These are phyloP conservation scores for Meliscaeva auricollis DNA, from an alignment of 2,888 invertebrate genomes.

Conservation along the genomic window DNA sequence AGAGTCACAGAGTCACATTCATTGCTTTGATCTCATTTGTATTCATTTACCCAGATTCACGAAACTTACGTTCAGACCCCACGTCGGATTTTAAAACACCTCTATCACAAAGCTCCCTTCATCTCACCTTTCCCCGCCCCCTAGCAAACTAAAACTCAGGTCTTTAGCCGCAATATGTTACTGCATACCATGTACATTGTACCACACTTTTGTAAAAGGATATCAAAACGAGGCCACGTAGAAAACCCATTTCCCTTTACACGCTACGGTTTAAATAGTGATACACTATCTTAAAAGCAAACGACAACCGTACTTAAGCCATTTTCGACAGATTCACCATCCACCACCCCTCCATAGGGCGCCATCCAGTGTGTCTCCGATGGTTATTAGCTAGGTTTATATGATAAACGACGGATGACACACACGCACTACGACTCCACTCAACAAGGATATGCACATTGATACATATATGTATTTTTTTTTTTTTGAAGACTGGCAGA, in stretches of 20 bases:
- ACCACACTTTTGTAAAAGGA: constrained; percentile 18
- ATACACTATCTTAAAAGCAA: constrained; percentile 73
- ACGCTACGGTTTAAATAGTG: constrained; percentile 61
- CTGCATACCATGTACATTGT: neutral
- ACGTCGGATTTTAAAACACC: constrained; percentile 2
- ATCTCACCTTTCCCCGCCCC: neutral
- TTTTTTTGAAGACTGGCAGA: constrained; percentile 49
- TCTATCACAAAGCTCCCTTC: neutral
- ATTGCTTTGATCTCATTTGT: constrained; percentile 6
- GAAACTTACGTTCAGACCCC: neutral
- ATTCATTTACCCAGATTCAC: constrained; percentile 2
- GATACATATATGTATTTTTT: constrained; percentile 2
- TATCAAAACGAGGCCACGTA: constrained; percentile 66
- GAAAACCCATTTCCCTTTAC: constrained; percentile 70
- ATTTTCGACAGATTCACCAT: constrained; percentile 58
- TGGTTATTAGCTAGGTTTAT: constrained; percentile 68
- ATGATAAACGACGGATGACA: constrained; percentile 73
- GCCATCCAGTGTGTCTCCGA: constrained; percentile 30
- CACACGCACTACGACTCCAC: constrained; percentile 25
- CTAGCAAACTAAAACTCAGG: neutral
- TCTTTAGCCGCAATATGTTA: constrained; percentile 54
- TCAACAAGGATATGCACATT: constrained; percentile 40
- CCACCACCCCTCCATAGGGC: neutral
- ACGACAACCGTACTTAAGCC: constrained; percentile 74
- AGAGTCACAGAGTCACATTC: neutral